phyloP scores from a whole-genome alignment of 2,888 invertebrate genomes.

The Tupiocoris notatus region DNA sequence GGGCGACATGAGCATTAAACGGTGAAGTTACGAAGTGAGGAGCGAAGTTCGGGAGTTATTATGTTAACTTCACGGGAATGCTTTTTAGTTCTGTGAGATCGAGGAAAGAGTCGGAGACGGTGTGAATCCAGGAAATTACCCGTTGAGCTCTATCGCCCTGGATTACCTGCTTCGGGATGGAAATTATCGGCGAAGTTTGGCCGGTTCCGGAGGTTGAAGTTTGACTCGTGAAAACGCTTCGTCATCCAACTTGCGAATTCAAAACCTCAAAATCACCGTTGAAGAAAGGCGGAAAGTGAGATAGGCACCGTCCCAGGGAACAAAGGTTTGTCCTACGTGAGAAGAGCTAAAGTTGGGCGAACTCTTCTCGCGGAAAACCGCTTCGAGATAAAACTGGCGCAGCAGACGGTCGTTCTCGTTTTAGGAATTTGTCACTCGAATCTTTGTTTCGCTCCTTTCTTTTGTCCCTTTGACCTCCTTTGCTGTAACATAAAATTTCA shows the following conservation, averaged over 20 bases:
- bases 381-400: neutral
- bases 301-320: neutral
- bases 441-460: neutral
- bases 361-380: neutral
- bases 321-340: neutral
- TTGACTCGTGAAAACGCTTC: neutral
- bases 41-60: too few species aligned
- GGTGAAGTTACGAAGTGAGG: too few species aligned
- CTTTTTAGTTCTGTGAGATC: too few species aligned
- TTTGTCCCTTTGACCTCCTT: neutral
- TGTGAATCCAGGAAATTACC: neutral
- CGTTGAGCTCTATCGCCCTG: neutral
- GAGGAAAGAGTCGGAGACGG: neutral
- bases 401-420: neutral
- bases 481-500: neutral
- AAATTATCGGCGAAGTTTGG: neutral
- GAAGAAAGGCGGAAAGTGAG: neutral
- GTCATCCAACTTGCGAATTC: neutral
- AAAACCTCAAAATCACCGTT: neutral
- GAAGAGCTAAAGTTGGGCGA: neutral
- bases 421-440: neutral
- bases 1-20: too few species aligned
- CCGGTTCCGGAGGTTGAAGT: neutral
- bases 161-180: neutral
- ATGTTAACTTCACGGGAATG: too few species aligned